Evolutionary conservation across 37 sponge, comb jelly and placozoan species (phyloP).

Genomic region (Tethya wilhelma): DNA sequence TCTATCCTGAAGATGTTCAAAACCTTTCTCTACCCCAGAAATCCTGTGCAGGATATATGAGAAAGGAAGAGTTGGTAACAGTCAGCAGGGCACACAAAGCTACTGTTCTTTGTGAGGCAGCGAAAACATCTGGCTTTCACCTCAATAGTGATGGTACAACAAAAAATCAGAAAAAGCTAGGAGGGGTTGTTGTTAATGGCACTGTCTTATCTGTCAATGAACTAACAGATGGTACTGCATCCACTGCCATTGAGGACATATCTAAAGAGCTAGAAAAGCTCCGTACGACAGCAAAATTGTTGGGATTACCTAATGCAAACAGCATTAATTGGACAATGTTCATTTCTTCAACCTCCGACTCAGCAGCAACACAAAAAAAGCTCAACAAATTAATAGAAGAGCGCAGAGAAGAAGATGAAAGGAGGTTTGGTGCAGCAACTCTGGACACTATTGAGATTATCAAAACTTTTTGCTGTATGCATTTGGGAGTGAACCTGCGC

Average conservation of each 20-base stretch:
- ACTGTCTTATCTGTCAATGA: conserved; percentile 29
- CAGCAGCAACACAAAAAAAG: conserved; percentile 53
- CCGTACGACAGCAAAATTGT: conserved; percentile 13
- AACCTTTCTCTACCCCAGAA: too few species aligned
- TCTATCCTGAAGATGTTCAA: too few species aligned
- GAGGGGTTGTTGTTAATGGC: conserved; percentile 22
- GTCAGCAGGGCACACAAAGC: conserved; percentile 42
- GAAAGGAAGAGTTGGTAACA: conserved; percentile 34
- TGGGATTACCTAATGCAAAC: conserved; percentile 45
- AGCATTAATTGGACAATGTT: conserved; percentile 50
- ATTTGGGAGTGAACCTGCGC: conserved; percentile 36
- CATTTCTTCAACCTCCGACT: conserved; percentile 48
- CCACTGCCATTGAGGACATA: conserved; percentile 7
- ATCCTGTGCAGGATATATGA: conserved; percentile 45
- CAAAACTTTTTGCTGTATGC: conserved; percentile 49
- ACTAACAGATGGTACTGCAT: conserved; percentile 11
- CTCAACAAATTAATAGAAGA: conserved; percentile 50
- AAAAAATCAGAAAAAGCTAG: conserved; percentile 34
- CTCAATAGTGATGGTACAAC: conserved; percentile 21
- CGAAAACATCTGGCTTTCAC: conserved; percentile 18
- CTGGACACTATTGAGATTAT: conserved; percentile 8
- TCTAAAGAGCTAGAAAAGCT: conserved; percentile 28
- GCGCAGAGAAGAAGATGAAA: conserved; percentile 31
- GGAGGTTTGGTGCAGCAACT: conserved; percentile 25
- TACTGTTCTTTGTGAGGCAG: not conserved